Percentiles rank a stretch among this genome's conserved stretches.
Evolutionary conservation across 2,113 vertebrate species (phyloP).

Genomic region (Saiga tatarica): DNA sequence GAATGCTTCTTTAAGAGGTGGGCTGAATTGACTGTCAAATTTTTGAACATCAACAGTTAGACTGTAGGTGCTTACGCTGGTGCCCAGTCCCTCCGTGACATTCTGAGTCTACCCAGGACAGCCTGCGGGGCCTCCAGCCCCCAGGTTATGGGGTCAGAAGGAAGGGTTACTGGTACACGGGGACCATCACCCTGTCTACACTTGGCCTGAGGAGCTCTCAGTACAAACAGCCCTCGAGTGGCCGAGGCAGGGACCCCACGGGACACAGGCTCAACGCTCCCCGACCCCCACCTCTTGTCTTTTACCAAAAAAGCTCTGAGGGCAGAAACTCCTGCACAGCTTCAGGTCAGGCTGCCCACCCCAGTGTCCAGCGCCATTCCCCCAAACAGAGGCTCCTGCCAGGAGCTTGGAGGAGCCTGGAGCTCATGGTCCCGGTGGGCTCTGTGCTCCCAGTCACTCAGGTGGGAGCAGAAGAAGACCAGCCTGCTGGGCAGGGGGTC

Average conservation of each 20-base stretch:
- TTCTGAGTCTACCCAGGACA: background rate
- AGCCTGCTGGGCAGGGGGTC: slow-evolving; percentile 54
- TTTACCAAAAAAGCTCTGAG: slow-evolving; percentile 74
- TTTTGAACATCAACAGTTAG: background rate
- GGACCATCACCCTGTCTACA: background rate
- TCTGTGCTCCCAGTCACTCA: slow-evolving; percentile 52
- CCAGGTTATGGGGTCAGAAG: background rate
- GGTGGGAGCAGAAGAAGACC: background rate
- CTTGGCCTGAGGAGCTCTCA: background rate
- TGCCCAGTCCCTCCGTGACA: too few species aligned
- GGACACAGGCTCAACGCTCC: slow-evolving; percentile 29
- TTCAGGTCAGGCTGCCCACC: slow-evolving; percentile 71
- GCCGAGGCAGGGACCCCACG: background rate
- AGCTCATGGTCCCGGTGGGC: slow-evolving; percentile 61
- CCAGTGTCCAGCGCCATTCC: slow-evolving; percentile 41
- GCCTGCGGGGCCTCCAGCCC: fast-evolving
- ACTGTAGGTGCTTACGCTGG: fast-evolving
- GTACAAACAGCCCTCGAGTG: background rate
- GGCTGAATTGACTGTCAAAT: too few species aligned
- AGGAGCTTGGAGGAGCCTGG: background rate
- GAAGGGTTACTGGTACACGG: background rate
- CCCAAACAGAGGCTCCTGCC: slow-evolving; percentile 60
- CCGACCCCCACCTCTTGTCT: background rate
- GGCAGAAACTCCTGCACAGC: slow-evolving; percentile 65
- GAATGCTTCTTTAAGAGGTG: background rate